Percentiles rank a stretch among this genome's conserved stretches.
Conservation (phyloP, 2,888 invertebrate species). For the Patella ulyssiponensis region DNA sequence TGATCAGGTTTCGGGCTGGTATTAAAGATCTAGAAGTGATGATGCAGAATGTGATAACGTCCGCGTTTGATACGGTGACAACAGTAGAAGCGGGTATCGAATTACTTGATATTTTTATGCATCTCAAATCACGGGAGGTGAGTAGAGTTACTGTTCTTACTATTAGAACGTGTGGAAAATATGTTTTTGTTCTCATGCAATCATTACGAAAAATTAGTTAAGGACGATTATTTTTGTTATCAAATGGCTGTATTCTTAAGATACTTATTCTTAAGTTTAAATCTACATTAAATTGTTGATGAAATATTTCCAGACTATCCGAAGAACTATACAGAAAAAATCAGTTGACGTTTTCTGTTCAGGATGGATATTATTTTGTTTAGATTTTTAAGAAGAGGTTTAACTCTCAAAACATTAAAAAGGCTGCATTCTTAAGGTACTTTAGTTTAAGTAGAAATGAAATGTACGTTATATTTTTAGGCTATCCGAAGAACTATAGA, state of each 20-base stretch:
- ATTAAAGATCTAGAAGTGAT: conserved; percentile 79
- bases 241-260: background rate
- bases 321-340: too few species aligned
- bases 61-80: conserved; percentile 84
- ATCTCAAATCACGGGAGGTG: conserved; percentile 81
- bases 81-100: conserved; percentile 87
- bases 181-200: background rate
- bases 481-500: conserved; percentile 72
- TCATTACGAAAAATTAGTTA: background rate
- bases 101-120: conserved; percentile 83
- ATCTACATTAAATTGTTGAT: too few species aligned
- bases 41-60: conserved; percentile 85
- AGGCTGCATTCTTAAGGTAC: too few species aligned
- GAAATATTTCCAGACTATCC: too few species aligned
- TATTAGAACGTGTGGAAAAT: background rate
- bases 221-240: background rate
- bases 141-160: background rate
- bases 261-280: too few species aligned
- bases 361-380: background rate
- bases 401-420: too few species aligned
- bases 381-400: too few species aligned
- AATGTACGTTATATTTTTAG: conserved; percentile 42
- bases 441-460: too few species aligned
- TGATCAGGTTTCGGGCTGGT: conserved; percentile 73
- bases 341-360: too few species aligned